Percentiles rank a stretch among this genome's conserved stretches.
Evolutionary conservation across 2,797 vertebrate species (phyloP).

Genomic region (Alcedo quadribrachys): DNA sequence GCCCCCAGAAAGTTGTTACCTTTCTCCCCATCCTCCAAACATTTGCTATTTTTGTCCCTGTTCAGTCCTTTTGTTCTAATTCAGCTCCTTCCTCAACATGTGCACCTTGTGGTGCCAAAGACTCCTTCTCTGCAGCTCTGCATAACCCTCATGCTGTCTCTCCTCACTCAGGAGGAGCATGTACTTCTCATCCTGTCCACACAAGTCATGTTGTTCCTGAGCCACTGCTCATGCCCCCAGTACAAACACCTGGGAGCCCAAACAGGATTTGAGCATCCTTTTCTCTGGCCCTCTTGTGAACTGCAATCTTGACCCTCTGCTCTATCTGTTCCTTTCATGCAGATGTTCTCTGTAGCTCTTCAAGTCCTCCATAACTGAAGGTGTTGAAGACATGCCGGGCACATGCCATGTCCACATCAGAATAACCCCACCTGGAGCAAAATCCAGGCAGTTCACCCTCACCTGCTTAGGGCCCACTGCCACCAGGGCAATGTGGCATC

Average conservation of each 20-base stretch:
- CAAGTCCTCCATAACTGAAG: neutral
- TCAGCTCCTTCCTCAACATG: neutral
- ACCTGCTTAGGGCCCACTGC: neutral
- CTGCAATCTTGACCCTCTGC: neutral
- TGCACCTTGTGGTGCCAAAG: fast-evolving
- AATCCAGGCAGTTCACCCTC: neutral
- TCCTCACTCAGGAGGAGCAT: neutral
- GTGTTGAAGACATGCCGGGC: neutral
- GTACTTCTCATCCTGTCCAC: neutral
- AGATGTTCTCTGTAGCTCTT: fast-evolving
- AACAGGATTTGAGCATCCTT: neutral
- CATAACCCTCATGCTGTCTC: neutral
- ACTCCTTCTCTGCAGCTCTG: neutral
- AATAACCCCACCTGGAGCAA: neutral
- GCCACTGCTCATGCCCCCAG: neutral
- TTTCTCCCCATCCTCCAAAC: neutral
- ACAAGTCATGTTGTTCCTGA: neutral
- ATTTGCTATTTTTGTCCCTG: neutral
- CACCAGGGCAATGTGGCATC: neutral
- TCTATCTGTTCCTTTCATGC: neutral
- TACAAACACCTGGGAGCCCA: neutral
- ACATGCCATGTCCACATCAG: neutral
- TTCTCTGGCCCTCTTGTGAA: fast-evolving
- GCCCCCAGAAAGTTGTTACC: neutral
- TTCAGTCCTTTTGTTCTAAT: neutral